These are phyloP conservation scores for Gerris lacustris DNA, from an alignment of 2,888 invertebrate species.

Conservation along the genomic window DNA sequence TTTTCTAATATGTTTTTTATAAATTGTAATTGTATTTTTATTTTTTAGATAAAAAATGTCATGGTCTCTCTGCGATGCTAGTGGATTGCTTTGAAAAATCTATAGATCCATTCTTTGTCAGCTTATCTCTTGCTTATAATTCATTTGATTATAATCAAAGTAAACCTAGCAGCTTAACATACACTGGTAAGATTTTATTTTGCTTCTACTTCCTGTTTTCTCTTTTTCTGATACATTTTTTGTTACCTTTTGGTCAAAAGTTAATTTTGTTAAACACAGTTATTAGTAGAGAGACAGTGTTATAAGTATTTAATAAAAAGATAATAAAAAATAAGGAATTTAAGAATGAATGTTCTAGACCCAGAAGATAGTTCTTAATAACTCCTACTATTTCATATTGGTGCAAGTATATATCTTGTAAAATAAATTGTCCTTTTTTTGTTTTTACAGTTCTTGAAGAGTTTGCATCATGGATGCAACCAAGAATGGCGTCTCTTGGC, in stretches of 20 bases:
- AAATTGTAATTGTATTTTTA: no score
- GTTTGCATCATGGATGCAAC: constrained; percentile 36
- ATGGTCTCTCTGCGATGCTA: constrained; percentile 41
- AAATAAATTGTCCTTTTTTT: no score
- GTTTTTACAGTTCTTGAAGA: constrained; percentile 37
- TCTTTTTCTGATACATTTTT: not conserved
- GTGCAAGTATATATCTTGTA: no score
- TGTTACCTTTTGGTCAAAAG: no score
- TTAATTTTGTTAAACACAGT: no score
- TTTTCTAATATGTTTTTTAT: no score
- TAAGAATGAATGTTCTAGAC: no score
- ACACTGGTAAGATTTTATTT: constrained; percentile 34
- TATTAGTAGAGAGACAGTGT: no score
- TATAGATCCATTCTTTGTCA: constrained; percentile 47
- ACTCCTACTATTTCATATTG: no score
- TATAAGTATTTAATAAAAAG: no score
- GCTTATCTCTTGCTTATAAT: constrained; percentile 47
- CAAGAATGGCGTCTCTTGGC: constrained; percentile 37
- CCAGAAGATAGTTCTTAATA: no score
- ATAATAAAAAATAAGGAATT: no score
- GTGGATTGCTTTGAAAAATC: constrained; percentile 41
- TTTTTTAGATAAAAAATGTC: constrained; percentile 41
- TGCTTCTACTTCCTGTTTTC: not conserved
- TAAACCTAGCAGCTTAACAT: constrained; percentile 50
- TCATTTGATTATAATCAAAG: constrained; percentile 50